Conservation (phyloP, 1,140 invertebrate species). For the Papilio glaucus region DNA sequence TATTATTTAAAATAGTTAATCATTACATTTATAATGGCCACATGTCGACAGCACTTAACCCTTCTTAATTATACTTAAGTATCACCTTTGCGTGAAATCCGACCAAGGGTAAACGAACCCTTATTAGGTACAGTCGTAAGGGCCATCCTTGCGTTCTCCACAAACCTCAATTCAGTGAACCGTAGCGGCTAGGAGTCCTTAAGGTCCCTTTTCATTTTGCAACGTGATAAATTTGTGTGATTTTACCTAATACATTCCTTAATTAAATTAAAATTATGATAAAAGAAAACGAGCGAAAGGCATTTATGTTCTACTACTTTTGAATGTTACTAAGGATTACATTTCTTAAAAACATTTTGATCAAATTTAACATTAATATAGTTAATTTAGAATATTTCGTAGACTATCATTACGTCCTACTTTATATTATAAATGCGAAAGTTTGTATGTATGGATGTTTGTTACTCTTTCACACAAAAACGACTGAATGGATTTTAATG, state of each 20-base stretch:
- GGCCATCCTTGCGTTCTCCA: not conserved
- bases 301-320: no score
- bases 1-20: not conserved
- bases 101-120: not conserved
- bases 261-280: not conserved
- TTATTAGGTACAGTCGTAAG: not conserved
- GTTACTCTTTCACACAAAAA: no score
- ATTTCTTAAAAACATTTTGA: no score
- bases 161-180: not conserved
- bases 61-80: constrained; percentile 5
- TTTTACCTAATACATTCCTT: not conserved
- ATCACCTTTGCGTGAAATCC: constrained; percentile 6
- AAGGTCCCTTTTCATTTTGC: not conserved
- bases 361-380: no score
- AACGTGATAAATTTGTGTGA: not conserved
- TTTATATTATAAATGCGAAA: no score
- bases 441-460: no score
- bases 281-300: not conserved
- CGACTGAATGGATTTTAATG: no score
- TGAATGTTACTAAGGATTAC: no score
- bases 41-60: not conserved
- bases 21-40: not conserved
- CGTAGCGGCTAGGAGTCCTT: not conserved
- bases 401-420: no score
- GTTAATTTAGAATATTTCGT: no score